These are phyloP conservation scores for Hyperoodon ampullatus DNA, from an alignment of 2,113 vertebrate genomes.

Conservation along the genomic window DNA sequence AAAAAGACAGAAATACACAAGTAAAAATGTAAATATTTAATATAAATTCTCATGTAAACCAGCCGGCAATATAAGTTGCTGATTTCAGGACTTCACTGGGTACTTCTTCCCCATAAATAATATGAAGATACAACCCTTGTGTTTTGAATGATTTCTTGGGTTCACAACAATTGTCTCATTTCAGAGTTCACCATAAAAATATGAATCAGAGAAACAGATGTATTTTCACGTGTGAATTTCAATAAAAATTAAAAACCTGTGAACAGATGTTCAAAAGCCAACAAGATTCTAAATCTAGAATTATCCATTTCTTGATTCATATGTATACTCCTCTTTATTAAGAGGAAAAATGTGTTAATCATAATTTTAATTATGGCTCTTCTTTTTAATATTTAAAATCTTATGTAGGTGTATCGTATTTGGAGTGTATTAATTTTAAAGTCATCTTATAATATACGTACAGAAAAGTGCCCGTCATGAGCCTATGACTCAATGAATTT, in stretches of 20 bases:
- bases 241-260: constrained; percentile 55
- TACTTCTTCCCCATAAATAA: not conserved
- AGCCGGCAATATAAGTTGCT: not conserved
- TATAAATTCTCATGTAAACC: not conserved
- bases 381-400: constrained; percentile 12
- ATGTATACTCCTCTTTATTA: constrained; percentile 27
- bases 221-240: constrained; percentile 64
- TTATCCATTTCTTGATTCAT: not conserved
- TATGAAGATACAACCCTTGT: constrained; percentile 26
- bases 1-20: not conserved
- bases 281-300: constrained; percentile 33
- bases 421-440: not conserved
- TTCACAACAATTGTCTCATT: constrained; percentile 79
- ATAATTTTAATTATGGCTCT: constrained; percentile 20
- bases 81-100: not conserved
- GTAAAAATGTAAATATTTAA: constrained; percentile 15
- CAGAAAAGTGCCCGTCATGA: not conserved
- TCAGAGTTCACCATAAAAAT: constrained; percentile 62
- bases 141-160: constrained; percentile 63
- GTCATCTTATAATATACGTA: not conserved
- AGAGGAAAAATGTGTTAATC: constrained; percentile 9
- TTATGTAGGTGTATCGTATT: not conserved
- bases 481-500: not conserved
- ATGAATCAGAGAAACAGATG: constrained; percentile 64
- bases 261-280: constrained; percentile 68